Evolutionary conservation across 2,113 vertebrate species (phyloP), one percentile per base, ranked within the genome.

Genomic region (Cyprinodon variegatus): DNA sequence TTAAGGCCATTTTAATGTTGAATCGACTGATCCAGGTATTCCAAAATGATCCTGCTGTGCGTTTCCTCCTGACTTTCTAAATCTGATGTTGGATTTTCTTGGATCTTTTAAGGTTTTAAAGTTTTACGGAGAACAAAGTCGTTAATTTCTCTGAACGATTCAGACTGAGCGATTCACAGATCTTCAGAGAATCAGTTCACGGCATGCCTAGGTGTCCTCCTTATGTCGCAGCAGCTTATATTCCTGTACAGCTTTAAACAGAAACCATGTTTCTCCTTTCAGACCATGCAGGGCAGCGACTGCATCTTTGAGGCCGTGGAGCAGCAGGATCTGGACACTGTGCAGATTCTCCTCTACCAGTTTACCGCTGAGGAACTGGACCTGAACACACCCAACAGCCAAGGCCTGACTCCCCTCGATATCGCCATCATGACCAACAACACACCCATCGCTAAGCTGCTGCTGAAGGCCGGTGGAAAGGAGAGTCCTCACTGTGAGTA

Each of bases 401-500:
- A 97, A 78, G 98, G 98, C 14, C 83, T 99, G 66, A 97, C 96
- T 0, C 96, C 97, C 2, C 91, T 99, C 65, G 98, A 99, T 81
- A 96, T 99, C 46, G 96, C 97, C 80, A 92, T 98, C 84, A 95
- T 99, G 96, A 99, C 97, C 81, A 98, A 98, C 92, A 97, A 98
- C 3, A 90, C 95, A 39, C 96, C 97, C 72, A 96, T 99, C 63
- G 97, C 97, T 59, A 95, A 94, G 78, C 94, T 96, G 67, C 96
- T 99, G 70, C 94, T 99, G 48, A 96, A 94, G 1, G 94, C 94
- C 11, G 97, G 97, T 4, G 97, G 94, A 81, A 95, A 93, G 87
- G 97, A 99, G 88, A 98, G 97, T 64, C 98, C 97, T 0, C 97
- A 97, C 86, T 98, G 98, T 99, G 92, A 99, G 98, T 86, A 20